A percentile compares a stretch with the other conserved stretches of the same genome.
Evolutionary conservation across 2,888 invertebrate species (phyloP).

Genomic region (Nezara viridula): DNA sequence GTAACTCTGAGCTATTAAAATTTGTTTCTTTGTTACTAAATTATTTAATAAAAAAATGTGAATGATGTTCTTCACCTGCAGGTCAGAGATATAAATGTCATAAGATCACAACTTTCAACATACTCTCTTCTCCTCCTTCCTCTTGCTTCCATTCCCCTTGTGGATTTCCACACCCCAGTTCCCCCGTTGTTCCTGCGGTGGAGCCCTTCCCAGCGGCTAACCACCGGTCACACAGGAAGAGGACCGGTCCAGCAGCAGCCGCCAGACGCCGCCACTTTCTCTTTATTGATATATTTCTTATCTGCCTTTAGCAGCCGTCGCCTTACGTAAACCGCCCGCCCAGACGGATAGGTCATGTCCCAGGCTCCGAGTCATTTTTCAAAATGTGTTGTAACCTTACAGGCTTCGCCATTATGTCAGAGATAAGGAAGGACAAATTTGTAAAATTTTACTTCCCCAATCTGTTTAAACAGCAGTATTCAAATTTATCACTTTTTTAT

Average conservation of each 20-base stretch:
- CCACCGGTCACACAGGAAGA: neutral
- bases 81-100: no score
- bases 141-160: no score
- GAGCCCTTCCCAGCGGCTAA: neutral
- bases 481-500: no score
- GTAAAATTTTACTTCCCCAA: neutral
- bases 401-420: neutral
- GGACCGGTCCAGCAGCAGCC: neutral
- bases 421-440: neutral
- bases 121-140: no score
- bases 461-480: neutral
- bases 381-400: neutral
- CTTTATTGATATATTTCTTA: slow-evolving; percentile 14
- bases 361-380: neutral
- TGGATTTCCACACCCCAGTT: no score
- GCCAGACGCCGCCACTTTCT: neutral
- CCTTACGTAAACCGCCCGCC: neutral
- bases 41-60: no score
- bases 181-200: no score
- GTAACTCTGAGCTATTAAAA: no score
- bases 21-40: no score
- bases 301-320: neutral
- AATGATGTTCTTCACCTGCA: no score
- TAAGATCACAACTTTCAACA: no score
- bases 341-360: neutral